Percentiles rank a stretch among this genome's conserved stretches.
phyloP scores from a whole-genome alignment of 1,140 invertebrate genomes.

The Procambarus virginalis region DNA sequence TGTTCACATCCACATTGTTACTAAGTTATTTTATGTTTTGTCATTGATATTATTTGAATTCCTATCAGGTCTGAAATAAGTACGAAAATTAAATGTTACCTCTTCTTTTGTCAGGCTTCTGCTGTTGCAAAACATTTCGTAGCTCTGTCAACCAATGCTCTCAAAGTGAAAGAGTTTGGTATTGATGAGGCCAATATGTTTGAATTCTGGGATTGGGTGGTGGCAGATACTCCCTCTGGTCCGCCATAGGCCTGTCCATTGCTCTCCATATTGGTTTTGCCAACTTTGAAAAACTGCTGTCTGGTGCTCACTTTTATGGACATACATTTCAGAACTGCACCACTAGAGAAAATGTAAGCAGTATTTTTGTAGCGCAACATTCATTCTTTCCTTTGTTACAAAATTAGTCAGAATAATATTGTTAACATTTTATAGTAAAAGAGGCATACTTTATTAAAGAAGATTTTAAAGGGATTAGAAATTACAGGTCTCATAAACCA shows the following conservation, averaged over 20 bases:
- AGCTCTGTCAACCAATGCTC: conserved; percentile 94
- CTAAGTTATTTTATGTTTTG: no score
- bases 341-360: conserved; percentile 92
- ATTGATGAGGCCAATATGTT: conserved; percentile 99
- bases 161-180: conserved; percentile 96
- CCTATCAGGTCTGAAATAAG: no score
- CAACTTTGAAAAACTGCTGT: conserved; percentile 94
- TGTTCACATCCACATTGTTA: no score
- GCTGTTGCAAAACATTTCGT: conserved; percentile 98
- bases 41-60: no score
- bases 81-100: not conserved
- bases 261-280: conserved; percentile 94
- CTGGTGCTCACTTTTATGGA: conserved; percentile 90
- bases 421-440: no score
- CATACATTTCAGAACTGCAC: conserved; percentile 91
- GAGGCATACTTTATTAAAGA: no score
- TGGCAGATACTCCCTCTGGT: conserved; percentile 81
- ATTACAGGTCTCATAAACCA: no score
- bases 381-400: no score
- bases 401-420: no score
- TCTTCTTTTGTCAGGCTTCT: conserved; percentile 77
- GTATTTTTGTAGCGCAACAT: conserved; percentile 69
- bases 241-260: conserved; percentile 91
- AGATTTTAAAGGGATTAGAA: no score
- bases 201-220: conserved; percentile 99